Conservation (phyloP, 2,113 vertebrate genomes). For the Rafetus swinhoei region DNA sequence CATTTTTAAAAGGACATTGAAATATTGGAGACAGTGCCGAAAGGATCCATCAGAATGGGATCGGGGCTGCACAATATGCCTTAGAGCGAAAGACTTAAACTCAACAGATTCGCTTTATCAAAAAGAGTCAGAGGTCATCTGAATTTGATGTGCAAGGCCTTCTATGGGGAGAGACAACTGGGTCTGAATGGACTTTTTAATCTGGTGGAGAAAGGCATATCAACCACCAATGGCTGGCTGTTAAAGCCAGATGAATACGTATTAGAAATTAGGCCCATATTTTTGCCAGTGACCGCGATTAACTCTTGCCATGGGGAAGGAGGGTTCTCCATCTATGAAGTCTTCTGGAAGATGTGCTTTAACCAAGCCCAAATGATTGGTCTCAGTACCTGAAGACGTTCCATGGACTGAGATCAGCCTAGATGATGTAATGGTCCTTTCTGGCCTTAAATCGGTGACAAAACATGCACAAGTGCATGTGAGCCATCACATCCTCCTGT, state of each 20-base stretch:
- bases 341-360: neutral
- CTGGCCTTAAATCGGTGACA: neutral
- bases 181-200: neutral
- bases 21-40: neutral
- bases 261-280: neutral
- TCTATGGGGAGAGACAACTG: neutral
- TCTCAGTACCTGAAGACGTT: fast-evolving
- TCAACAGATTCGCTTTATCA: neutral
- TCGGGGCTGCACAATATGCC: neutral
- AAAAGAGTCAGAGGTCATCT: neutral
- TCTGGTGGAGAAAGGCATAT: neutral
- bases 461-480: fast-evolving
- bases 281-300: neutral
- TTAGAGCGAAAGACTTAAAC: neutral
- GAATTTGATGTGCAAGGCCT: neutral
- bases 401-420: neutral
- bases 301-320: neutral
- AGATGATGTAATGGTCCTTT: neutral
- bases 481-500: fast-evolving
- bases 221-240: neutral
- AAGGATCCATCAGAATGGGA: neutral
- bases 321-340: neutral
- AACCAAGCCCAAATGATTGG: neutral
- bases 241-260: neutral
- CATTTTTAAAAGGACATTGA: neutral